Percentiles rank a stretch among this genome's conserved stretches.
Conservation (phyloP, 2,797 vertebrate genomes). For the Arnoldichthys spilopterus region DNA sequence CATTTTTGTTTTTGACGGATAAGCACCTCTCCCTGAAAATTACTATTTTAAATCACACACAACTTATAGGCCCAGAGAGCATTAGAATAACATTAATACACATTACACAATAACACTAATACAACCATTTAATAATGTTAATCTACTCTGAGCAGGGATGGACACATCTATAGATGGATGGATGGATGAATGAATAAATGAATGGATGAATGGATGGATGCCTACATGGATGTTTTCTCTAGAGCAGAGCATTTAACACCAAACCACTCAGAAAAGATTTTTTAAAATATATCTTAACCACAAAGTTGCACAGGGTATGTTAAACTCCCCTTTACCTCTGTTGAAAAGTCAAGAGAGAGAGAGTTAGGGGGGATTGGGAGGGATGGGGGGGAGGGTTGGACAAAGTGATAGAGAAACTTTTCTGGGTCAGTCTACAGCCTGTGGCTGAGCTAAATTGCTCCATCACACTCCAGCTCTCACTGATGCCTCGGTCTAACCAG, state of each 20-base stretch:
- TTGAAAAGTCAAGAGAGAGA: background rate
- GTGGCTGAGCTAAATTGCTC: conserved; percentile 4
- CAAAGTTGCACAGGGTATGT: too few species aligned
- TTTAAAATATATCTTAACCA: too few species aligned
- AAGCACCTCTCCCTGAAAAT: background rate
- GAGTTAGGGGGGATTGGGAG: conserved; percentile 2
- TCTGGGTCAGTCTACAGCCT: background rate
- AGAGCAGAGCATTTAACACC: too few species aligned
- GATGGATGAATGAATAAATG: too few species aligned
- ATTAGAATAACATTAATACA: background rate
- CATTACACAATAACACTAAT: too few species aligned
- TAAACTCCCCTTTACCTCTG: too few species aligned
- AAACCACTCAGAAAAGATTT: too few species aligned
- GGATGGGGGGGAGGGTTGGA: background rate
- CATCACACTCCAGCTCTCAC: background rate
- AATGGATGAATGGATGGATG: too few species aligned
- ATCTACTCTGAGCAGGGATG: too few species aligned
- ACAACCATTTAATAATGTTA: too few species aligned
- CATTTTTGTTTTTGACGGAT: background rate
- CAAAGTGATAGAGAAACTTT: conserved; percentile 8
- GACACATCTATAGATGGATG: too few species aligned
- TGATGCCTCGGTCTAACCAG: background rate
- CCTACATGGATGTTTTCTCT: too few species aligned
- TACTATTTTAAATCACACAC: background rate
- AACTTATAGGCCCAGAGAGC: background rate